Evolutionary conservation across 1,140 invertebrate species (phyloP), one percentile per base, ranked within the genome.

Genomic region (Melipona quadrifasciata): DNA sequence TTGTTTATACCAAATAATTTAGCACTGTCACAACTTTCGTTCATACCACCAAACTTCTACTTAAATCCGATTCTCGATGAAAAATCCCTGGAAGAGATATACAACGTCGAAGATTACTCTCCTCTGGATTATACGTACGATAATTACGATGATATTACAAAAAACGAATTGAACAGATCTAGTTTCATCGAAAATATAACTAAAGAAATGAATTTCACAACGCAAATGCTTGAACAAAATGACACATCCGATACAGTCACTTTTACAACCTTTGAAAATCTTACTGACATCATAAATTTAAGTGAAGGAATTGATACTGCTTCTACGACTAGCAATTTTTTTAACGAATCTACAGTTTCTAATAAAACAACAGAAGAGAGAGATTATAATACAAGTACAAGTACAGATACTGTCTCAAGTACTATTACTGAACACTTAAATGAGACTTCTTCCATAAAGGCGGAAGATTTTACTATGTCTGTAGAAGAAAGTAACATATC

Each of bases 71-170:
- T 85, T 1, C 10, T 86, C 65, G 73, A 84, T 11, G 71, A 34
- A 16, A 70, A 83, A 19, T 39, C 73, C 0, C 19, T 82, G 11
- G 73, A 92, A 11, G 90, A 91, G 90, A 74, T 94, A 90, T 85
- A 72, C 91, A 84, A 94, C 71, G 76, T 86, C 39, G 81, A 73
- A 14, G 86, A 87, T 67, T 86, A 89, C 72, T 64, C 80, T 4
- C 76, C 87, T 12, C 81, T 86, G 53, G 90, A 92, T 87, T 93
- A 93, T 31, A 89, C 86, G 1, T 91, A 90, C 57, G 87, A 91
- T 6, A 31, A 85, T 79, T 79, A 85, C 61, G 87, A 84, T 4
- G 34, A 77, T 51, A 61, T 24, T 12, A 53, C 19, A 61, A 64
- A 21, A 24, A 67, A 70, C 27, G 58, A 47, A 10, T 19, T 31